A percentile compares a stretch with the other conserved stretches of the same genome.
phyloP scores from a whole-genome alignment of 1,140 invertebrate species.

The Cotesia chilonis region DNA sequence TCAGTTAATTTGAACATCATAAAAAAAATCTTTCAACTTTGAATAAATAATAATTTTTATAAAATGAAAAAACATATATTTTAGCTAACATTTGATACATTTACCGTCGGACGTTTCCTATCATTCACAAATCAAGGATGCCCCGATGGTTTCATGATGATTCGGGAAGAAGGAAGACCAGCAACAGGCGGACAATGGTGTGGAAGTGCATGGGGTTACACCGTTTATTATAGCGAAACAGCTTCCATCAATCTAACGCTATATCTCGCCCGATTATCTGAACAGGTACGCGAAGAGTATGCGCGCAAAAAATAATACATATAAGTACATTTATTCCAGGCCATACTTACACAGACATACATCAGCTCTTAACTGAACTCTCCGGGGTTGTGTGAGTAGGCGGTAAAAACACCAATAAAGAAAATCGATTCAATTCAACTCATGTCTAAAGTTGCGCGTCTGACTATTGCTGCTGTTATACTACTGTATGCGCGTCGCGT shows the following conservation, averaged over 20 bases:
- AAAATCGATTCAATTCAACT: no score
- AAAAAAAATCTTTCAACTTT: no score
- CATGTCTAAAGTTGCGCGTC: no score
- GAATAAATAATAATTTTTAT: no score
- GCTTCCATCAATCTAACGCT: conserved; percentile 79
- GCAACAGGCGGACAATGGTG: conserved; percentile 84
- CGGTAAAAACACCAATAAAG: no score
- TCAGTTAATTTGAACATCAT: no score
- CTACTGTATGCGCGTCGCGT: no score
- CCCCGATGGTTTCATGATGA: conserved; percentile 82
- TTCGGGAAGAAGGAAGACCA: conserved; percentile 76
- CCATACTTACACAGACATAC: neutral
- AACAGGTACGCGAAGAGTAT: conserved; percentile 69
- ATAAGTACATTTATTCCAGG: neutral
- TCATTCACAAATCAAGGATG: conserved; percentile 81
- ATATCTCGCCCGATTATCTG: conserved; percentile 74
- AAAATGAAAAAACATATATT: neutral
- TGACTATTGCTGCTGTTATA: no score
- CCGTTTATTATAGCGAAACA: conserved; percentile 86
- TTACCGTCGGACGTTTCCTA: conserved; percentile 78
- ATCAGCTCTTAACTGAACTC: no score
- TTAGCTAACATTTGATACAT: conserved; percentile 79
- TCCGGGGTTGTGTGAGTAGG: no score
- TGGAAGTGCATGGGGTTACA: conserved; percentile 84
- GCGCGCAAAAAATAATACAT: conserved; percentile 15